Conservation (phyloP, 2,888 invertebrate genomes). For the Reticulitermes lucifugus region DNA sequence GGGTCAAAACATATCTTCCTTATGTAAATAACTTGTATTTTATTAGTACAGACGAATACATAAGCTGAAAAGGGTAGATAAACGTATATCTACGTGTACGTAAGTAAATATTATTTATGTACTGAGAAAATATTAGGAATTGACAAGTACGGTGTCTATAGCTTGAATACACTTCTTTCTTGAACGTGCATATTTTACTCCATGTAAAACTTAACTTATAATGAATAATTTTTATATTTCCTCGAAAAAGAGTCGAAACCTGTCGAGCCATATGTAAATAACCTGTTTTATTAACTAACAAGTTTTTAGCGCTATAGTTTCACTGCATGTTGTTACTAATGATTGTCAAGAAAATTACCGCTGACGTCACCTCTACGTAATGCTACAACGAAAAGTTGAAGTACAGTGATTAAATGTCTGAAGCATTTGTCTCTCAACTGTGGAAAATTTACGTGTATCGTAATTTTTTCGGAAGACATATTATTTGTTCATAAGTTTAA, state of each 20-base stretch:
- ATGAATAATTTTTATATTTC: not conserved
- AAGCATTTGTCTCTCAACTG: not conserved
- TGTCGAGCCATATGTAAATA: not conserved
- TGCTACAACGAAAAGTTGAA: not conserved
- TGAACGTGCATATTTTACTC: not conserved
- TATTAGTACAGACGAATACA: too few relatives aligned
- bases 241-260: not conserved
- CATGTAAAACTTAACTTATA: not conserved
- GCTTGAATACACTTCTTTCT: not conserved
- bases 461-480: not conserved
- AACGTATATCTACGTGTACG: too few relatives aligned
- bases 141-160: too few relatives aligned
- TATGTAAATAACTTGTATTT: too few relatives aligned
- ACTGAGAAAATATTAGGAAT: too few relatives aligned
- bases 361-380: not conserved
- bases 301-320: not conserved
- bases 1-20: too few relatives aligned
- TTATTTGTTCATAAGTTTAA: not conserved
- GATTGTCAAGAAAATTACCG: not conserved
- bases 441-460: not conserved
- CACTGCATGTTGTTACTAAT: not conserved
- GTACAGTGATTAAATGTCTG: not conserved
- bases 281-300: not conserved
- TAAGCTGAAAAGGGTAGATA: too few relatives aligned
- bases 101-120: too few relatives aligned